Base-by-base conservation (phyloP, 2,113 vertebrate species). In the Scomber japonicus region DNA sequence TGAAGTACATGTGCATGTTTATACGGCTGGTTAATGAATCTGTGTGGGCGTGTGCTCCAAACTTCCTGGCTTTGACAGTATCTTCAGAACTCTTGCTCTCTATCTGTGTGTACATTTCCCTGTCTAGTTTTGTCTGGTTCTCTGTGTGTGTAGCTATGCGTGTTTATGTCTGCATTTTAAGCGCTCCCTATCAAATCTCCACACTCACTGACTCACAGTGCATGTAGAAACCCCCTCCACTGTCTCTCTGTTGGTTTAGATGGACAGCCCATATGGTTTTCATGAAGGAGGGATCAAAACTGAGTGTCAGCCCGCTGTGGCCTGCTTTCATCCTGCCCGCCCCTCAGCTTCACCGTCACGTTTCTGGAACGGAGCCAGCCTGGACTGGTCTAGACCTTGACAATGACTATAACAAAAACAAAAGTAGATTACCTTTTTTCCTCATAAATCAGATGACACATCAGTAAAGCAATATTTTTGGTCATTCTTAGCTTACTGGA, bases 201-300 rank as follows among this genome's bases (percentile, higher is more conserved):
- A 67, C 35, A 54, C 56, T 57, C 48, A 60, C 78, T 85, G 79
- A 82, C 55, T 90, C 82, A 71, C 49, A n/a, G 31, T 69, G 12
- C n/a, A 74, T n/a, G 80, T 19, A 61, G 56, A 17, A 21, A 21
- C 24, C 50, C 35, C 46, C 54, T 51, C 17, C 48, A n/a, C 30
- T 24, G 0, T 53, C 46, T 63, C 55, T 66, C 44, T 84, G 72
- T 78, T 61, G 67, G 40, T 71, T 78, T 83, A 74, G 76, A 86
- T 74, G 78, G 77, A 87, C 80, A 59, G 62, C 89, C 74, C 94
- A 92, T 95, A 83, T 91, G 93, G 88, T 89, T 94, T 88, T 83
- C 67, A 92, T 94, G 80, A 91, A 83, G 56, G 8, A n/a, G 31
- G 56, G 81, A 68, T 88, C 76, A 73, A 24, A 84, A 57, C 56